Evolutionary conservation across 2,797 vertebrate species (phyloP), one percentile per base, ranked within the genome.

Genomic region (Thunnus albacares): DNA sequence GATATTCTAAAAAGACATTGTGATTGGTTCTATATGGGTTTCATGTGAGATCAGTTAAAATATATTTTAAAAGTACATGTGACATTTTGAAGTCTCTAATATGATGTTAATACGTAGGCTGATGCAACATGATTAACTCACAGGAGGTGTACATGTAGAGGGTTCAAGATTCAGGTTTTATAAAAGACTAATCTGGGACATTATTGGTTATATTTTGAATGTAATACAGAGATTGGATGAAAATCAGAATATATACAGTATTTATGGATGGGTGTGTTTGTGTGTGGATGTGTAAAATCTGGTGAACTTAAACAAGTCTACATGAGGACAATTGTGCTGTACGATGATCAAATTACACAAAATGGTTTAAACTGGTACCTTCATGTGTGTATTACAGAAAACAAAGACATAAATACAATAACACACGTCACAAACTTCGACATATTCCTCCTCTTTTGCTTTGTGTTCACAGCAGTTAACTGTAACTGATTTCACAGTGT

Each of bases 401-500:
- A 58, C 28, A 66, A 28, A 11, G 15, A 51, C 7, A 67, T 70
- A 18, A 66, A 65, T 43, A 11, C 20, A 18, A 26, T 5, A 8
- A 33, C n/a, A 66, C 2, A n/a, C 1, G 10, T 17, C 4, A 10
- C 18, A 65, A 0, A 22, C 18, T 26, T 55, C 2, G 5, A 41
- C 57, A 49, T 7, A 5, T 12, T 38, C 24, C 33, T 52, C 57
- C 14, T 51, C 35, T 14, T 67, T 35, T 6, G 17, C 33, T 60
- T n/a, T 38, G 26, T 64, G 24, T 61, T 55, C n/a, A 52, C 53
- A 59, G 60, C 7, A 2, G 56, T 72, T 63, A 49, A 35, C 67
- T 55, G 8, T 63, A 57, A 63, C 64, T 43, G 61, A 72, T 72
- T 69, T 62, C 76, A 60, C 63, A 60, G 47, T 5, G 3, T 69